Percentiles rank a stretch among this genome's conserved stretches.
These are phyloP conservation scores for Apodemia hepburni DNA, from an alignment of 2,888 invertebrate genomes.

Conservation along the genomic window DNA sequence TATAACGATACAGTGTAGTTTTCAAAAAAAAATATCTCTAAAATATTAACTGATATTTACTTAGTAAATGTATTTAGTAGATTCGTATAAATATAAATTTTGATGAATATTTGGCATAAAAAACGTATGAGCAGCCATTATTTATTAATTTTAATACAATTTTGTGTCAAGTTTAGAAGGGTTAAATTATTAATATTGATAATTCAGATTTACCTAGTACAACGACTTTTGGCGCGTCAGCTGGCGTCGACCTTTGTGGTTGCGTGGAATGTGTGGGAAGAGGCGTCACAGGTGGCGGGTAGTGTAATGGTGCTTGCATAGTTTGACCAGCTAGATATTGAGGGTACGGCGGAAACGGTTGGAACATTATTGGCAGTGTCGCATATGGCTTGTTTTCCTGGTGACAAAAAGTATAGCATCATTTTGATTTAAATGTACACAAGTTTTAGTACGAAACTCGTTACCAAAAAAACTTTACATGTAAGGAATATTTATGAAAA, in stretches of 20 bases:
- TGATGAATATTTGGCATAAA: too few species aligned
- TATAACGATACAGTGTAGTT: too few species aligned
- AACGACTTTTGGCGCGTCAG: conserved; percentile 76
- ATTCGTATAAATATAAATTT: too few species aligned
- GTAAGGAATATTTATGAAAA: too few species aligned
- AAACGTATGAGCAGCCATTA: too few species aligned
- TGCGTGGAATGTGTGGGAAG: conserved; percentile 48
- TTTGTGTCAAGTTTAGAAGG: not conserved
- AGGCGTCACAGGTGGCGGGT: conserved; percentile 63
- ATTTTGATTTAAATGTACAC: not conserved
- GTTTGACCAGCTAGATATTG: conserved; percentile 50
- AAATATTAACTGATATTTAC: too few species aligned
- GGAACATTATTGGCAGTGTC: conserved; percentile 67
- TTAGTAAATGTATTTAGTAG: too few species aligned
- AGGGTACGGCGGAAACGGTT: conserved; percentile 64
- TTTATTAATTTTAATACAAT: not conserved
- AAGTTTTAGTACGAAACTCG: too few species aligned
- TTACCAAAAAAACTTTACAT: too few species aligned
- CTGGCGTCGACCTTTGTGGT: conserved; percentile 50
- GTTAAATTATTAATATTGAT: not conserved
- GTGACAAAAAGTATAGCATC: conserved; percentile 51
- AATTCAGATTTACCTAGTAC: conserved; percentile 70
- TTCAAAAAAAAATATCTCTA: too few species aligned
- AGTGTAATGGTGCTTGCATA: conserved; percentile 63
- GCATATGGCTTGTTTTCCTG: conserved; percentile 69